Percentiles rank a stretch among this genome's conserved stretches.
Evolutionary conservation across 2,888 invertebrate genomes (phyloP).

Genomic region (Leptogaster cylindrica): DNA sequence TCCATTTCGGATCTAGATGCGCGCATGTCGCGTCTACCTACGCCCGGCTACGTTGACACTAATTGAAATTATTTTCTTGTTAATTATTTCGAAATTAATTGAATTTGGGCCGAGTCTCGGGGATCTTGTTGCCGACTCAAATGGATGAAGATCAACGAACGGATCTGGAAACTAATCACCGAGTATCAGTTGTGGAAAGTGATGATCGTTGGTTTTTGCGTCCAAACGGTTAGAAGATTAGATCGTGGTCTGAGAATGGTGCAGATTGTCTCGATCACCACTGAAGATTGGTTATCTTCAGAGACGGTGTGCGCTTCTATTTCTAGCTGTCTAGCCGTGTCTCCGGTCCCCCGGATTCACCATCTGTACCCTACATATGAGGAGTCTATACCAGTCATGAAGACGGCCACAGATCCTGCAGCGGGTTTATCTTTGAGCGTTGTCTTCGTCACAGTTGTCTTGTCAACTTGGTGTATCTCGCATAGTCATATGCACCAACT

Average conservation of each 20-base stretch:
- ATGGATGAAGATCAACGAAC: constrained; percentile 29
- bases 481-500: constrained; percentile 15
- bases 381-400: background rate
- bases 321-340: constrained; percentile 25
- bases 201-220: background rate
- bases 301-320: constrained; percentile 37
- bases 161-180: background rate
- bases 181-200: background rate
- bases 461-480: background rate
- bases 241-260: no score
- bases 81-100: constrained; percentile 32
- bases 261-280: no score
- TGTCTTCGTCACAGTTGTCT: constrained; percentile 36
- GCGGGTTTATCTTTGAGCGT: constrained; percentile 8
- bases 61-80: constrained; percentile 33
- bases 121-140: constrained; percentile 8
- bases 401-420: constrained; percentile 15
- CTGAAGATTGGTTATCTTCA: constrained; percentile 17
- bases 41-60: background rate
- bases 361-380: constrained; percentile 25
- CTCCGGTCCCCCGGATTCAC: constrained; percentile 5
- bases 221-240: constrained; percentile 12
- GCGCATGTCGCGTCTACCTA: constrained; percentile 17
- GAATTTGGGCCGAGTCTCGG: constrained; percentile 13
- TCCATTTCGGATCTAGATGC: background rate